Conservation (phyloP, 53 echinoderm and acorn worm species). For the Zoroaster sp. region DNA sequence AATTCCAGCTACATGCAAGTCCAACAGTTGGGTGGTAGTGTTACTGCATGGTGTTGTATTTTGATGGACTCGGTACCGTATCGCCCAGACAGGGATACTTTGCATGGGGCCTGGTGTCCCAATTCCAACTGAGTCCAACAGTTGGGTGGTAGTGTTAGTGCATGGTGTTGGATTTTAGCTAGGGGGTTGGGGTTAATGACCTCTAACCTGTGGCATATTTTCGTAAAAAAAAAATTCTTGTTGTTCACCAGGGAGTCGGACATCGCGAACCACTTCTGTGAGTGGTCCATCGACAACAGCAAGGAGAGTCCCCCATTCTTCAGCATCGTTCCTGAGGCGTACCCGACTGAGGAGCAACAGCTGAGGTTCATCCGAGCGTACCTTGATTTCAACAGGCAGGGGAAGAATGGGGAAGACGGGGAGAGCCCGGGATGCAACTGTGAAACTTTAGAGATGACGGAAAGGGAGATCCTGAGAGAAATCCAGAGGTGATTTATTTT, state of each 20-base stretch:
- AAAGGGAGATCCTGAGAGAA: conserved; percentile 65
- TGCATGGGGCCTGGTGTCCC: no score
- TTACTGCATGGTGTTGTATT: no score
- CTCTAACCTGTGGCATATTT: no score
- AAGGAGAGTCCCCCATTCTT: conserved; percentile 72
- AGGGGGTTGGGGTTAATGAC: no score
- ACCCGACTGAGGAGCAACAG: conserved; percentile 83
- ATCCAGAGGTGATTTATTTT: conserved; percentile 59
- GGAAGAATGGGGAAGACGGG: conserved; percentile 1
- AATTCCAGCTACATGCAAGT: no score
- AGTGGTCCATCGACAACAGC: conserved; percentile 89
- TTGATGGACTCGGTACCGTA: no score
- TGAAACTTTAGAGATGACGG: conserved; percentile 7
- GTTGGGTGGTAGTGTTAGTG: no score
- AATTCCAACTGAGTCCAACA: no score
- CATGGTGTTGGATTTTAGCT: no score
- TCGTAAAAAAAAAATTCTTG: background rate
- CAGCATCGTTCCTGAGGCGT: conserved; percentile 58
- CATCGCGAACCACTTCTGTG: conserved; percentile 91
- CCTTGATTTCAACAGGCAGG: conserved; percentile 27
- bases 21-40: no score
- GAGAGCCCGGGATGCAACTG: conserved; percentile 2
- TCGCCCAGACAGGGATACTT: no score
- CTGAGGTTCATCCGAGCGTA: conserved; percentile 84
- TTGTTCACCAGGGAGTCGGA: conserved; percentile 61